A percentile compares a stretch with the other conserved stretches of the same genome.
These are phyloP conservation scores for Drosophila subquinaria DNA, from an alignment of 2,888 invertebrate species.

Conservation along the genomic window DNA sequence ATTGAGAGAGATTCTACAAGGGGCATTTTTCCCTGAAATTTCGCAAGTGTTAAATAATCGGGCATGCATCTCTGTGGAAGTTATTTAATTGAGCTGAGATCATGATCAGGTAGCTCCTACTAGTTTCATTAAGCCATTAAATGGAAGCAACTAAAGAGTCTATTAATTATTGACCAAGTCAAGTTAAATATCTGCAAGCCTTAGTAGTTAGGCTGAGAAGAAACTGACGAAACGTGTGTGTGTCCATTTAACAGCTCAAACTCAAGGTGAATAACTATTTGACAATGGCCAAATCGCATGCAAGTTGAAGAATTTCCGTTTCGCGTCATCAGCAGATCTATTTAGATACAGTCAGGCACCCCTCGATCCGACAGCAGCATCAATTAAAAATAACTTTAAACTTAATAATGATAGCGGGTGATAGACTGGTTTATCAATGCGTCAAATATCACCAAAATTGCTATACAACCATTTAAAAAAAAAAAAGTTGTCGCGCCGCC, in stretches of 20 bases:
- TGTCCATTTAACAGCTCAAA: conserved; percentile 47
- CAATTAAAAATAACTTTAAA: conserved; percentile 42
- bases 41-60: conserved; percentile 53
- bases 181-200: conserved; percentile 18
- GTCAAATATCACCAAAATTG: conserved; percentile 16
- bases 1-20: conserved; percentile 3
- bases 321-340: conserved; percentile 44
- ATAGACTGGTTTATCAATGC: conserved; percentile 45
- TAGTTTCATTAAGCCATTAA: conserved; percentile 15
- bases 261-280: conserved; percentile 54
- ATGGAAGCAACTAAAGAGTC: conserved; percentile 14
- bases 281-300: conserved; percentile 35
- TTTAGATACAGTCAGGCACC: conserved; percentile 16
- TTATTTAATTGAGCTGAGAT: conserved; percentile 37
- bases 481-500: conserved; percentile 16
- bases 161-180: conserved; percentile 26
- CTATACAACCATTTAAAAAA: conserved; percentile 4
- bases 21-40: conserved; percentile 32
- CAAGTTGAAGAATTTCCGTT: conserved; percentile 63
- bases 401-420: conserved; percentile 39
- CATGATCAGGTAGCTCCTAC: conserved; percentile 18
- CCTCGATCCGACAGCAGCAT: conserved; percentile 1
- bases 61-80: neutral
- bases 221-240: conserved; percentile 31
- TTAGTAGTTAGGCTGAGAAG: conserved; percentile 34